These are phyloP conservation scores for Zaprionus camerounensis DNA, from an alignment of 1,140 invertebrate genomes.

Conservation along the genomic window DNA sequence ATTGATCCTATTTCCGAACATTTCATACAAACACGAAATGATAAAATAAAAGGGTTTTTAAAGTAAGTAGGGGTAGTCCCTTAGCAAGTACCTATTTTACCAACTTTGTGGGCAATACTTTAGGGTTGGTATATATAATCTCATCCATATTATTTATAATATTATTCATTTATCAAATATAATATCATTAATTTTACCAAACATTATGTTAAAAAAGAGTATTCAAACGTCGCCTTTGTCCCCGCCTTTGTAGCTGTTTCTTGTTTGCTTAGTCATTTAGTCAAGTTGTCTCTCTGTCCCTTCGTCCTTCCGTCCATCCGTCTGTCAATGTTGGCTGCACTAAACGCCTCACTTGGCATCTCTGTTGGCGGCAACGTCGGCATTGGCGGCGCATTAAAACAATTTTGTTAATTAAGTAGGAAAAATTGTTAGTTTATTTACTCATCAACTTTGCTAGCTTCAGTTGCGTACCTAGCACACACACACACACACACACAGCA, in stretches of 20 bases:
- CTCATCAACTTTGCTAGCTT: slow-evolving; percentile 75
- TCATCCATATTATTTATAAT: too few relatives aligned
- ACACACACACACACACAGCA: slow-evolving; percentile 20
- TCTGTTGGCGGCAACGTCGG: slow-evolving; percentile 15
- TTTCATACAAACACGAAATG: too few relatives aligned
- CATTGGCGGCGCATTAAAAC: slow-evolving; percentile 69
- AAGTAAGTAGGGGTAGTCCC: too few relatives aligned
- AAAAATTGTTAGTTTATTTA: slow-evolving; percentile 83
- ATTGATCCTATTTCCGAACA: too few relatives aligned
- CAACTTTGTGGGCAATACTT: too few relatives aligned
- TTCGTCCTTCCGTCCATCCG: slow-evolving; percentile 31
- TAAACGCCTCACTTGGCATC: slow-evolving; percentile 66
- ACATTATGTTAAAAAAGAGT: not conserved
- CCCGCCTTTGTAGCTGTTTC: not conserved
- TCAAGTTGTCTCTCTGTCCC: slow-evolving; percentile 36
- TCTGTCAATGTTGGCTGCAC: slow-evolving; percentile 67
- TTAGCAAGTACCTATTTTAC: too few relatives aligned
- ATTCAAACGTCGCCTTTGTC: not conserved
- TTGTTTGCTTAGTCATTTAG: slow-evolving; percentile 77
- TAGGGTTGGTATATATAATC: too few relatives aligned
- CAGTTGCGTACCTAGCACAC: slow-evolving; percentile 30
- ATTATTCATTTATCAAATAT: too few relatives aligned
- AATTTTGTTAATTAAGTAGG: slow-evolving; percentile 83
- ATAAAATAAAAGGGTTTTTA: too few relatives aligned
- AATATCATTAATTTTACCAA: too few relatives aligned